Percentiles rank a stretch among this genome's conserved stretches.
These are phyloP conservation scores for Catajapyx aquilonaris DNA, from an alignment of 1,140 invertebrate species.

Conservation along the genomic window DNA sequence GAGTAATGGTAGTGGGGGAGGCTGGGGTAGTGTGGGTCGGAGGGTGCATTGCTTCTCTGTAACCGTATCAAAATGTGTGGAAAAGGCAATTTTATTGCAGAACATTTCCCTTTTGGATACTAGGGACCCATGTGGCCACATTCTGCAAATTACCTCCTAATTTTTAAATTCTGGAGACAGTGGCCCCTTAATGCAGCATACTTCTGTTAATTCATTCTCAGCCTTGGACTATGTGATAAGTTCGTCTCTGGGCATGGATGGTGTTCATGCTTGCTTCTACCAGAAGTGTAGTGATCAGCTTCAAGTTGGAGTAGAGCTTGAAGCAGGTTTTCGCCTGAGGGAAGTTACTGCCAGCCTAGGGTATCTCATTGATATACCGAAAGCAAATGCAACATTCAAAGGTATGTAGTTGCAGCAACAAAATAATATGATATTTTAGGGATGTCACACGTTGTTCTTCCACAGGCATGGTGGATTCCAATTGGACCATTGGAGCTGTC, in stretches of 20 bases:
- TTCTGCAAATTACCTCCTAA: too few species aligned
- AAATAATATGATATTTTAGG: conserved; percentile 2
- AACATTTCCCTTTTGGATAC: too few species aligned
- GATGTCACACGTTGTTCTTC: conserved; percentile 15
- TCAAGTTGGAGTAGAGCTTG: conserved; percentile 63
- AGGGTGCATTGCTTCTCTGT: too few species aligned
- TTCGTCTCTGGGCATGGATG: conserved; percentile 57
- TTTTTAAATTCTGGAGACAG: conserved; percentile 23
- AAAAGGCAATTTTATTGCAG: too few species aligned
- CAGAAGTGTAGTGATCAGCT: conserved; percentile 84
- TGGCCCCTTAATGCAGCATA: conserved; percentile 19
- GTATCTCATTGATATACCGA: conserved; percentile 91
- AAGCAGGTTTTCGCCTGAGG: conserved; percentile 65
- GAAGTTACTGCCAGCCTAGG: conserved; percentile 83
- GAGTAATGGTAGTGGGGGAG: too few species aligned
- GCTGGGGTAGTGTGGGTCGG: too few species aligned
- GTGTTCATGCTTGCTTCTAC: conserved; percentile 78
- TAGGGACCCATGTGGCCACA: too few species aligned
- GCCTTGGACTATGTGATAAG: conserved; percentile 30
- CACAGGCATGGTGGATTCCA: conserved; percentile 77
- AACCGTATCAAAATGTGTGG: too few species aligned
- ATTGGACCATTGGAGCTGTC: conserved; percentile 84
- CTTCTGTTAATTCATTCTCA: conserved; percentile 12
- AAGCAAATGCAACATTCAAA: conserved; percentile 82
- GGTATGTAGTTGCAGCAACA: conserved; percentile 29